These are phyloP conservation scores for Drosophila malerkotliana DNA, from an alignment of 1,140 invertebrate genomes.

Conservation along the genomic window DNA sequence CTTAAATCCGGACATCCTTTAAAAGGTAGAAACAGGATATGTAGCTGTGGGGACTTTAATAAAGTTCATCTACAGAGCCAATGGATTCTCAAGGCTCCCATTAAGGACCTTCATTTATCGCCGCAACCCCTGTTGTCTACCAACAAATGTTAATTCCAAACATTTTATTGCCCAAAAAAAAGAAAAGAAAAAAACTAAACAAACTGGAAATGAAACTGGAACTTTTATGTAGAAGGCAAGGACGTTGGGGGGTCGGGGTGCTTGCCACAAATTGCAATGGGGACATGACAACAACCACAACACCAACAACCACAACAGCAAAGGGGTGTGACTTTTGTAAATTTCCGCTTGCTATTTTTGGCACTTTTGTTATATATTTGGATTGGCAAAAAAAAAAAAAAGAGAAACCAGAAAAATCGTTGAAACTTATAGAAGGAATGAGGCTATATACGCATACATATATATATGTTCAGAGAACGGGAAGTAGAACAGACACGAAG, in stretches of 20 bases:
- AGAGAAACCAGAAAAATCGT: constrained; percentile 25
- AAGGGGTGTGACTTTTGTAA: constrained; percentile 45
- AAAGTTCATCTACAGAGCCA: constrained; percentile 18
- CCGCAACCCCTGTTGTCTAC: constrained; percentile 16
- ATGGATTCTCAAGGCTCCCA: constrained; percentile 44
- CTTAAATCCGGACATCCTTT: too few relatives aligned
- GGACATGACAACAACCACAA: neutral
- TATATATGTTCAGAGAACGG: constrained; percentile 16
- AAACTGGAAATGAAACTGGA: constrained; percentile 21
- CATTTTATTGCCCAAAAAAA: constrained; percentile 48
- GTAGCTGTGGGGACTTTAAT: constrained; percentile 12
- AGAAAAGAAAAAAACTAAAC: constrained; percentile 24
- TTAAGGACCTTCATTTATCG: constrained; percentile 6
- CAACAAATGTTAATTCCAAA: constrained; percentile 63
- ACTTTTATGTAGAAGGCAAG: constrained; percentile 5
- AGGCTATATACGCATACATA: constrained; percentile 17
- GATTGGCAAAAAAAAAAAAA: neutral
- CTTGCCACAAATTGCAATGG: constrained; percentile 39
- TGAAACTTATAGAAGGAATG: constrained; percentile 27
- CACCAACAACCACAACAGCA: neutral
- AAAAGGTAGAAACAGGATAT: neutral
- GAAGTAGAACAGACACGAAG: constrained; percentile 52
- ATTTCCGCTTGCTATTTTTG: constrained; percentile 43
- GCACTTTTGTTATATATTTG: constrained; percentile 44
- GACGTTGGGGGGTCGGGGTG: constrained; percentile 2